Conservation (phyloP, 92 coral and sea anemone species). For the Blastomussa wellsi region DNA sequence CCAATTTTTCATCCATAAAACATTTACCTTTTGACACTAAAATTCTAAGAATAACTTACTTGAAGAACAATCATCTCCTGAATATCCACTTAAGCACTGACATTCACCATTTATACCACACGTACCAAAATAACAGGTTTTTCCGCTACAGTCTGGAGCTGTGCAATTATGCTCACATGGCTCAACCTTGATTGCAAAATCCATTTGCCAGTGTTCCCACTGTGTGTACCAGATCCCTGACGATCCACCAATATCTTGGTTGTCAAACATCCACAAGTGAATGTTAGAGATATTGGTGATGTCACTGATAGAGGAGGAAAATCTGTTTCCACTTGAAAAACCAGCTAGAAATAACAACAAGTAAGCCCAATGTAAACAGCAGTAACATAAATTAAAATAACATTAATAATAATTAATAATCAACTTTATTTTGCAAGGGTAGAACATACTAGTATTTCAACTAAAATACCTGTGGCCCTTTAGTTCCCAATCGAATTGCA, state of each 20-base stretch:
- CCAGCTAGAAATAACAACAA: conserved; percentile 68
- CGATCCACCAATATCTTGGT: conserved; percentile 74
- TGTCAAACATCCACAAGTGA: conserved; percentile 93
- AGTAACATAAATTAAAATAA: too few relatives aligned
- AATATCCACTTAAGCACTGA: conserved; percentile 91
- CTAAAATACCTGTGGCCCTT: too few relatives aligned
- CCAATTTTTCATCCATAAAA: too few relatives aligned
- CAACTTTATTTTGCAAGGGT: too few relatives aligned
- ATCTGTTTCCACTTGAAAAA: conserved; percentile 79
- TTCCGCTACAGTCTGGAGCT: conserved; percentile 51
- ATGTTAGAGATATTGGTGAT: conserved; percentile 80
- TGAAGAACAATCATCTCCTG: conserved; percentile 79
- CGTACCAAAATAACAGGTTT: conserved; percentile 92
- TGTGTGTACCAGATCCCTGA: conserved; percentile 88
- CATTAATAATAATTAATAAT: too few relatives aligned
- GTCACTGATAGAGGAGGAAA: conserved; percentile 53
- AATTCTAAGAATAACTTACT: conserved; percentile 54
- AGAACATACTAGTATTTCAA: too few relatives aligned
- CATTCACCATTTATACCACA: conserved; percentile 88
- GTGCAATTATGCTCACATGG: conserved; percentile 65
- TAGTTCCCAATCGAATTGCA: too few relatives aligned
- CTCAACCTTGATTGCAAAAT: conserved; percentile 79
- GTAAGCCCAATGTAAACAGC: too few relatives aligned
- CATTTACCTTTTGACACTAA: too few relatives aligned
- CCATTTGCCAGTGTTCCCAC: conserved; percentile 94